These are phyloP conservation scores for Holothuria scabra DNA, from an alignment of 53 echinoderm and acorn worm genomes.

Conservation along the genomic window DNA sequence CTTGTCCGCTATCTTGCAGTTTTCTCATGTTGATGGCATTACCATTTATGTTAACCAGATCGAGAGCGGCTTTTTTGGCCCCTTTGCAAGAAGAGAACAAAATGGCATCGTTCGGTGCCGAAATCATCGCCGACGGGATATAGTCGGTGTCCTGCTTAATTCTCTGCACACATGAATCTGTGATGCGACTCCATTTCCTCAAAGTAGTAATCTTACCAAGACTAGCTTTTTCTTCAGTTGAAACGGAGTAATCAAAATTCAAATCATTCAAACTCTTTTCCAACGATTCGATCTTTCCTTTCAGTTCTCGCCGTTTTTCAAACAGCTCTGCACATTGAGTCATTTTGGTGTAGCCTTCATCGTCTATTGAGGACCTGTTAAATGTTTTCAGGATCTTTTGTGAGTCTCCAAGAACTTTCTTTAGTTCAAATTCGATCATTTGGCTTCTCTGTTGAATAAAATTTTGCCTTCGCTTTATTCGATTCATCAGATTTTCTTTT, in stretches of 20 bases:
- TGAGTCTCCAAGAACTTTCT: not conserved
- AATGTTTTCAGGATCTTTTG: not conserved
- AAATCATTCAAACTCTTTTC: not conserved
- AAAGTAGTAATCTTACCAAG: slow-evolving; percentile 13
- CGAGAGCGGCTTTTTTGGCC: slow-evolving; percentile 7
- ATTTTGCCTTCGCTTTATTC: not conserved
- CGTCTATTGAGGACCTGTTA: not conserved
- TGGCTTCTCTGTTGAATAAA: not conserved
- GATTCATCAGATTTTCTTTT: not conserved
- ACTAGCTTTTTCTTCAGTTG: not conserved
- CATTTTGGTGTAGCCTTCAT: slow-evolving; percentile 5
- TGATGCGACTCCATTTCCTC: not conserved
- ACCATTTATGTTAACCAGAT: slow-evolving; percentile 23
- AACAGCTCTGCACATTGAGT: not conserved
- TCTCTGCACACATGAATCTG: not conserved
- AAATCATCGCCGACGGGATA: not conserved
- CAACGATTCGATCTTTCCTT: not conserved
- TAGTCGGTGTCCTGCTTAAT: not conserved
- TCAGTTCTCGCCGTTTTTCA: not conserved
- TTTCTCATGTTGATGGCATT: slow-evolving; percentile 17
- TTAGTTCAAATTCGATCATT: not conserved
- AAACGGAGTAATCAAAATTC: not conserved
- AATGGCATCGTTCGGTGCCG: not conserved
- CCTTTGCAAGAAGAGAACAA: slow-evolving; percentile 24
- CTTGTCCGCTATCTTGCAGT: slow-evolving; percentile 30